Evolutionary conservation across 2,797 vertebrate genomes (phyloP).

Genomic region (Novumbra hubbsi): DNA sequence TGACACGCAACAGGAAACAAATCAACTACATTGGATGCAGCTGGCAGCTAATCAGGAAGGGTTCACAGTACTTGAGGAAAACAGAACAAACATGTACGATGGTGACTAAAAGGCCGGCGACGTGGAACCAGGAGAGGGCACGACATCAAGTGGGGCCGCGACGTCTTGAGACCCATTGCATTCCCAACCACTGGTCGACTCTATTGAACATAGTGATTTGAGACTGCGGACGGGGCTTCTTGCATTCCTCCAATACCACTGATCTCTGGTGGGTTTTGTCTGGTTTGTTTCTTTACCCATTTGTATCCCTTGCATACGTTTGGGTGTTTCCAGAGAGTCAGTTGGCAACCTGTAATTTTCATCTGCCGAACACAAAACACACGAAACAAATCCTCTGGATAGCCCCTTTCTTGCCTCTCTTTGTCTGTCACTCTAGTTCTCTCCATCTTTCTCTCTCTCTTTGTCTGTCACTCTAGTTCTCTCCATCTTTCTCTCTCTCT

Average conservation of each 20-base stretch:
- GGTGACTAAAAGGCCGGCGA: too few relatives aligned
- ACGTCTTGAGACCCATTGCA: background rate
- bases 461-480: too few relatives aligned
- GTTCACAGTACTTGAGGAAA: too few relatives aligned
- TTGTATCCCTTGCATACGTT: background rate
- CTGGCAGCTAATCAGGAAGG: too few relatives aligned
- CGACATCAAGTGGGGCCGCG: too few relatives aligned
- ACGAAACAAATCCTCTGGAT: background rate
- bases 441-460: too few relatives aligned
- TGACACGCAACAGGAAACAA: too few relatives aligned
- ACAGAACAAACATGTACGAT: too few relatives aligned
- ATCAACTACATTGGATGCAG: too few relatives aligned
- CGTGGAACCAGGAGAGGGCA: too few relatives aligned
- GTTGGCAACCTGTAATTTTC: conserved; percentile 7
- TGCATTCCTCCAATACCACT: conserved; percentile 6
- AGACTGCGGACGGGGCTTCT: background rate
- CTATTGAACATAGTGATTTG: background rate
- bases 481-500: too few relatives aligned
- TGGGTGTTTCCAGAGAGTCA: background rate
- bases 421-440: too few relatives aligned
- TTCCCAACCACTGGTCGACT: background rate
- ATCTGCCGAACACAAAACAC: background rate
- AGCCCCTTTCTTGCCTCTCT: background rate
- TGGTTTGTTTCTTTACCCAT: background rate
- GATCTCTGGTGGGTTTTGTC: conserved; percentile 1